A percentile compares a stretch with the other conserved stretches of the same genome.
These are phyloP conservation scores for Heliconius sara DNA, from an alignment of 2,888 invertebrate species.

Conservation along the genomic window DNA sequence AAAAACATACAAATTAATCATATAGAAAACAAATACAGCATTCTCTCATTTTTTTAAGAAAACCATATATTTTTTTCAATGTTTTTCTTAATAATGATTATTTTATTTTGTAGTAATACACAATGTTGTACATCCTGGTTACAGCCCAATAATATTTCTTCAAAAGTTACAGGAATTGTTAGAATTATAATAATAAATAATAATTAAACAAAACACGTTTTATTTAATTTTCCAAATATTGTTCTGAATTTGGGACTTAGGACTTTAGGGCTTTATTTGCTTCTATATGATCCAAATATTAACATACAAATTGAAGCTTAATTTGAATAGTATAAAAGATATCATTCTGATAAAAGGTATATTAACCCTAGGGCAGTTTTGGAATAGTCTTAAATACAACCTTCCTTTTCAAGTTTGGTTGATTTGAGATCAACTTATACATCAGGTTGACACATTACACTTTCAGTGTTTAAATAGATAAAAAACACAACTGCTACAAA, in stretches of 20 bases:
- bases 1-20: neutral
- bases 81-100: neutral
- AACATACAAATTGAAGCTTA: conserved; percentile 5
- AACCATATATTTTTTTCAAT: neutral
- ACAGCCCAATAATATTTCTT: neutral
- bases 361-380: conserved; percentile 25
- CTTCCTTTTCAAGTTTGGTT: conserved; percentile 3
- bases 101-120: neutral
- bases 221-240: neutral
- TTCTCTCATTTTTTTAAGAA: neutral
- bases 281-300: neutral
- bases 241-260: neutral
- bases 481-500: neutral
- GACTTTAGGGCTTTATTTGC: too few species aligned
- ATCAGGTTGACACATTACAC: conserved; percentile 13
- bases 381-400: conserved; percentile 19
- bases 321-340: conserved; percentile 7
- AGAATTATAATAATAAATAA: too few species aligned
- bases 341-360: conserved; percentile 5
- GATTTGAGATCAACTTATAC: conserved; percentile 13
- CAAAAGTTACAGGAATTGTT: neutral
- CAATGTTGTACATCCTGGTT: neutral
- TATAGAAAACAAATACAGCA: neutral
- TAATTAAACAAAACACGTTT: too few species aligned
- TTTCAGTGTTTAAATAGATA: neutral